Percentiles rank a stretch among this genome's conserved stretches.
These are phyloP conservation scores for Homarus gammarus DNA, from an alignment of 2,888 invertebrate species.

Conservation along the genomic window DNA sequence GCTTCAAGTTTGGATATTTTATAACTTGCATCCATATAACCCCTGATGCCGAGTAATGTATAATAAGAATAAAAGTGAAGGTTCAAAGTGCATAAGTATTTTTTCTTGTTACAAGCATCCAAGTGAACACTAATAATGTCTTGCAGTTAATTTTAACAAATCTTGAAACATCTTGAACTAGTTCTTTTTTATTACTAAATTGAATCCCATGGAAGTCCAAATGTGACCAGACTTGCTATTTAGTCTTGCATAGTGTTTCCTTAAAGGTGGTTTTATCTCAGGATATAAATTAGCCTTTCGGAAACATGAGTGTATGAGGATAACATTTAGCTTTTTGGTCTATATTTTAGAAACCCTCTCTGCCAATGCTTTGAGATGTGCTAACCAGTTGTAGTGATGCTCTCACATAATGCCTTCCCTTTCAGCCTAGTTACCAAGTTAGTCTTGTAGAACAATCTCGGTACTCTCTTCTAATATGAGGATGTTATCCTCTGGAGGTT, in stretches of 20 bases:
- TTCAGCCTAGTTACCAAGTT: conserved; percentile 55
- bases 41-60: neutral
- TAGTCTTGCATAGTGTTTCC: conserved; percentile 12
- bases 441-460: conserved; percentile 48
- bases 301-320: neutral
- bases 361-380: conserved; percentile 56
- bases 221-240: conserved; percentile 24
- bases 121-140: neutral
- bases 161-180: neutral
- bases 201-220: conserved; percentile 13
- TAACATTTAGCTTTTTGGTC: neutral
- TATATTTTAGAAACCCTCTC: conserved; percentile 8
- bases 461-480: conserved; percentile 1
- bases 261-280: neutral
- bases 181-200: neutral
- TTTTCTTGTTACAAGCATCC: neutral
- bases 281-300: conserved; percentile 13
- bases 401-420: conserved; percentile 57
- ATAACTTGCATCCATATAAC: neutral
- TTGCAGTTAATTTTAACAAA: neutral
- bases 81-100: neutral
- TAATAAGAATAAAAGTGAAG: neutral
- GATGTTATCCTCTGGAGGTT: neutral
- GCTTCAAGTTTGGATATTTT: neutral
- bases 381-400: conserved; percentile 64